Conservation (phyloP, 2,888 invertebrate genomes). For the Tachina grossa region DNA sequence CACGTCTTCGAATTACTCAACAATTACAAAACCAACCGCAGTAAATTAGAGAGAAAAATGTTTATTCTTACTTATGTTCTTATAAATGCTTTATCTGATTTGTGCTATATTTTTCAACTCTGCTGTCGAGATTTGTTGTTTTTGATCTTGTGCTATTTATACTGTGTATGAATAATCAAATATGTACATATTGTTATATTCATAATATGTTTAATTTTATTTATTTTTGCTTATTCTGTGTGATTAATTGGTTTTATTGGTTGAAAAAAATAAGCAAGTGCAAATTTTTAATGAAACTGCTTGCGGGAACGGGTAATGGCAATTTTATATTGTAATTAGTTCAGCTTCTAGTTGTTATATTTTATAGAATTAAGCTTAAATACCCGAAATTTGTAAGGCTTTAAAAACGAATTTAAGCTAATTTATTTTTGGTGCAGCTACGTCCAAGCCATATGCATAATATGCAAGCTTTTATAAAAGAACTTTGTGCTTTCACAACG, state of each 20-base stretch:
- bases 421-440: not conserved
- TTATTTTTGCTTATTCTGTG: constrained; percentile 52
- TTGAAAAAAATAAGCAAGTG: constrained; percentile 41
- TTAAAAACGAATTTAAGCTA: constrained; percentile 14
- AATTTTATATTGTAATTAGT: constrained; percentile 78
- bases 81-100: not conserved
- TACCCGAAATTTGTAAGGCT: constrained; percentile 53
- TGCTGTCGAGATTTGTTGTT: constrained; percentile 17
- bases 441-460: too few species aligned
- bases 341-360: constrained; percentile 37
- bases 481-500: too few species aligned
- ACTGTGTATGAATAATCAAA: constrained; percentile 13
- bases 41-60: not conserved
- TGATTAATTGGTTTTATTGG: constrained; percentile 1
- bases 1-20: not conserved
- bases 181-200: constrained; percentile 38
- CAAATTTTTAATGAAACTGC: constrained; percentile 72
- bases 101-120: constrained; percentile 34
- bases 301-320: constrained; percentile 83
- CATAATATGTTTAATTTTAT: constrained; percentile 46
- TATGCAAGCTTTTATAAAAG: too few species aligned
- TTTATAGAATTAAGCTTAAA: constrained; percentile 61
- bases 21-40: constrained; percentile 22
- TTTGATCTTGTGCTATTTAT: constrained; percentile 14
- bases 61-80: not conserved